These are phyloP conservation scores for Sclerurus mexicanus DNA, from an alignment of 2,113 vertebrate genomes.

Conservation along the genomic window DNA sequence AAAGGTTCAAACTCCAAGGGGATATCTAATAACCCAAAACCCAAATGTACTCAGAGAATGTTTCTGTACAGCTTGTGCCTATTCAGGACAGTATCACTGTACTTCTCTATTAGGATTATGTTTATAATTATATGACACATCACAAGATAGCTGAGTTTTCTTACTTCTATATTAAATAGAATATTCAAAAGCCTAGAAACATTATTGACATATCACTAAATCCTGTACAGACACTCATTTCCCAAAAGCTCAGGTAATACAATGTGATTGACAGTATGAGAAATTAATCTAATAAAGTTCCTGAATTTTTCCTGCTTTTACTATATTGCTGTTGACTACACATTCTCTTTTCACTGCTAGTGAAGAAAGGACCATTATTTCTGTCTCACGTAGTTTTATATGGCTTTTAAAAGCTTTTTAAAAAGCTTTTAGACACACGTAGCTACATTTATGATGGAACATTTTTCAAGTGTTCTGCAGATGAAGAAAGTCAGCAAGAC, in stretches of 20 bases:
- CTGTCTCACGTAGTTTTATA: slow-evolving; percentile 1
- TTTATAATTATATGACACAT: neutral
- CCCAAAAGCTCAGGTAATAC: neutral
- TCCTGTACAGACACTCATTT: neutral
- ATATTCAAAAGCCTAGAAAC: neutral
- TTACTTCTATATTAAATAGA: neutral
- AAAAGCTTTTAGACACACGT: slow-evolving; percentile 1
- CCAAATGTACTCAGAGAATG: neutral
- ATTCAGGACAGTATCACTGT: neutral
- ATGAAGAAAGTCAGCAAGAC: neutral
- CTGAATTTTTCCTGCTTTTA: neutral
- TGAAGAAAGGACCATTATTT: neutral
- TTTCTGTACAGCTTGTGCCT: neutral
- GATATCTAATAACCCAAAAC: neutral
- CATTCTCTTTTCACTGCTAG: neutral
- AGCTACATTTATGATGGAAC: neutral
- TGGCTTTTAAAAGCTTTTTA: slow-evolving; percentile 21
- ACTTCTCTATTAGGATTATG: neutral
- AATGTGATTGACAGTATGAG: neutral
- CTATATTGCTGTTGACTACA: neutral
- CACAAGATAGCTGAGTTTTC: neutral
- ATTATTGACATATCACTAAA: neutral
- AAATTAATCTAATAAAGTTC: neutral
- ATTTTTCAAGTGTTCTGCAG: neutral
- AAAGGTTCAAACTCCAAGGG: neutral